phyloP scores from a whole-genome alignment of 1,140 invertebrate species.

The Hycleus cichorii region DNA sequence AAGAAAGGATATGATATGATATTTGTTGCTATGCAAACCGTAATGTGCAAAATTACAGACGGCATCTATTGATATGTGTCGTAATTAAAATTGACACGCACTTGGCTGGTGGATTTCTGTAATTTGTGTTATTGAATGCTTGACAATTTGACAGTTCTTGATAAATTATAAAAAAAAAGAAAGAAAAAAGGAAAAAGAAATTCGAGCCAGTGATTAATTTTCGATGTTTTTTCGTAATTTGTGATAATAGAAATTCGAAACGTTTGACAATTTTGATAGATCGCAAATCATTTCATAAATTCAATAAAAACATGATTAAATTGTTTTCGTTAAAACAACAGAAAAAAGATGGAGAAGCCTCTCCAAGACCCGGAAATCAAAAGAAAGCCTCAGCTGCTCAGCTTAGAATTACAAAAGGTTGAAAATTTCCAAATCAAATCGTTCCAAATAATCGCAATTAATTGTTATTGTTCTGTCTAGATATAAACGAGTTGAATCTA shows the following conservation, averaged over 20 bases:
- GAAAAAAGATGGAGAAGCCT: constrained; percentile 90
- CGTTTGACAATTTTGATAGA: neutral
- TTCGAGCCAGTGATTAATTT: too few species aligned
- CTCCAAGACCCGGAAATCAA: constrained; percentile 63
- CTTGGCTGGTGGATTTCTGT: too few species aligned
- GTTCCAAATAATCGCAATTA: neutral
- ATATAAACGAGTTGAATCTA: constrained; percentile 95
- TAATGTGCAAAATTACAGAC: too few species aligned
- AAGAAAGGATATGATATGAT: too few species aligned
- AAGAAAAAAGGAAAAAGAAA: too few species aligned
- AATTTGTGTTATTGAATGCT: too few species aligned
- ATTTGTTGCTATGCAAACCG: too few species aligned
- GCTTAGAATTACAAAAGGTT: constrained; percentile 94
- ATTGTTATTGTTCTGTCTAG: constrained; percentile 44
- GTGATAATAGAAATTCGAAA: neutral
- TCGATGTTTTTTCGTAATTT: constrained; percentile 5
- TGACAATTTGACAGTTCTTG: too few species aligned
- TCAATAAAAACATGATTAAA: constrained; percentile 78
- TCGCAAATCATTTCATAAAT: neutral
- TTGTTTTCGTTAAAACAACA: constrained; percentile 96
- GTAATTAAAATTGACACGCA: too few species aligned
- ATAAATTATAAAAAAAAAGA: too few species aligned
- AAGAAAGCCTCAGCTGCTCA: constrained; percentile 93
- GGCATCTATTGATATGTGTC: too few species aligned
- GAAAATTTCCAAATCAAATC: constrained; percentile 4